Evolutionary conservation across 2,113 vertebrate genomes (phyloP), one percentile per base, ranked within the genome.

Genomic region (Ariopsis seemanni): DNA sequence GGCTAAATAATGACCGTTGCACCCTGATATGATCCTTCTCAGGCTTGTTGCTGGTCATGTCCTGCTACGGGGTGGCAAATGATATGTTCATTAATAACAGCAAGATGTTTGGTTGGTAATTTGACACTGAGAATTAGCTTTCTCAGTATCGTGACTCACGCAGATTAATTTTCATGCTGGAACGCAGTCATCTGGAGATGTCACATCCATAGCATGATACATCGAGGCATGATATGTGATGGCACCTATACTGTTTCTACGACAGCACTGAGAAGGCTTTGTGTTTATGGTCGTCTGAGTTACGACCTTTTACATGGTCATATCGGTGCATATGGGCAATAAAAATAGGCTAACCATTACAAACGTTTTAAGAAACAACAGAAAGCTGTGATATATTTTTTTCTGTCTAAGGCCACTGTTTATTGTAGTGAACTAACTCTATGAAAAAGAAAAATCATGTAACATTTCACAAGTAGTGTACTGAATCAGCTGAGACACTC

Each of bases 111-210:
- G 11, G 50, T 42, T 25, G 63, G 62, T 67, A 53, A 52, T 69
- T 42, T 80, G 53, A 63, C 63, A 42, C 79, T 18, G 30, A 78
- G 15, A 86, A 74, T 82, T 1, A 67, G 63, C 82, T 52, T 27
- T 67, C 22, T 63, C 82, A 83, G 82, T 83, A 67, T 67, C 62
- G 82, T 83, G 82, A 83, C 62, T 83, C 82, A 58, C 42, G 78
- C 71, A 5, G 60, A 11, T 22, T 25, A 82, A 82, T 82, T 82
- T 82, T 82, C n/a, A 62, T 60, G 57, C 53, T 58, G 34, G 53
- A 80, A 80, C 55, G 77, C 55, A 18, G 30, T 48, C 15, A 79
- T 86, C 75, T 63, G 27, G 25, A 79, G 75, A 83, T 83, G 67
- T 65, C 53, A 81, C 79, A 81, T 81, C 55, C 53, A 60, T 30